Evolutionary conservation across 37 sponge, comb jelly and placozoan genomes (phyloP).

Genomic region (Aplysina aerophoba): DNA sequence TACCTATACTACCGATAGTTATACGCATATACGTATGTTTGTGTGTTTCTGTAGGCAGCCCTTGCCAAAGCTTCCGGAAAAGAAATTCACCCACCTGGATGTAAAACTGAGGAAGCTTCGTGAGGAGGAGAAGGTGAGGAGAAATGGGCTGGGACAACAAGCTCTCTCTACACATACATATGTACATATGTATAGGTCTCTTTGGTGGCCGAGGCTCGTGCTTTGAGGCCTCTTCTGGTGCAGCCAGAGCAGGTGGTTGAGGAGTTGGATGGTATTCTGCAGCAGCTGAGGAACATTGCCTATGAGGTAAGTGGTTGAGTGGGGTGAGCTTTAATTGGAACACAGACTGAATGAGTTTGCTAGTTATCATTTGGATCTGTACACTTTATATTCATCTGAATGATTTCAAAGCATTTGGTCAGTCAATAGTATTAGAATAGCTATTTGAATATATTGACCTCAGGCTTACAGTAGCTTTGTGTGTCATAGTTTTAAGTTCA

Average conservation of each 20-base stretch:
- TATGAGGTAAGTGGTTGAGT: constrained; percentile 69
- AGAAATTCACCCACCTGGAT: constrained; percentile 71
- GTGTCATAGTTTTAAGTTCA: too few relatives aligned
- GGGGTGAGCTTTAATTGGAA: too few relatives aligned
- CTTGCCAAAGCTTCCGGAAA: constrained; percentile 54
- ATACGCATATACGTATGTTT: too few relatives aligned
- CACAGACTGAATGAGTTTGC: not conserved
- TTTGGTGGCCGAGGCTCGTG: not conserved
- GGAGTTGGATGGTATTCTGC: constrained; percentile 70
- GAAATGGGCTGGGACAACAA: too few relatives aligned
- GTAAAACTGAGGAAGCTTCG: constrained; percentile 56
- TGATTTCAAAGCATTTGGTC: too few relatives aligned
- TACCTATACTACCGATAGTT: too few relatives aligned
- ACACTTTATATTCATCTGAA: not conserved
- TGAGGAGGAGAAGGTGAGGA: constrained; percentile 59
- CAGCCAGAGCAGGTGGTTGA: constrained; percentile 50
- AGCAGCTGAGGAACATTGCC: constrained; percentile 67
- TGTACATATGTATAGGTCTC: not conserved
- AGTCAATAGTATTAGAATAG: too few relatives aligned
- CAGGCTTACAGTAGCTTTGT: too few relatives aligned
- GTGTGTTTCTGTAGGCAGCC: constrained; percentile 31
- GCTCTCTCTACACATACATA: not conserved
- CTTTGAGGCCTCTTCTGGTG: not conserved
- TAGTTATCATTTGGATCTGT: not conserved
- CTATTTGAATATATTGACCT: too few relatives aligned